Base-by-base conservation (phyloP, 2,113 vertebrate genomes). In the Helogale parvula region DNA sequence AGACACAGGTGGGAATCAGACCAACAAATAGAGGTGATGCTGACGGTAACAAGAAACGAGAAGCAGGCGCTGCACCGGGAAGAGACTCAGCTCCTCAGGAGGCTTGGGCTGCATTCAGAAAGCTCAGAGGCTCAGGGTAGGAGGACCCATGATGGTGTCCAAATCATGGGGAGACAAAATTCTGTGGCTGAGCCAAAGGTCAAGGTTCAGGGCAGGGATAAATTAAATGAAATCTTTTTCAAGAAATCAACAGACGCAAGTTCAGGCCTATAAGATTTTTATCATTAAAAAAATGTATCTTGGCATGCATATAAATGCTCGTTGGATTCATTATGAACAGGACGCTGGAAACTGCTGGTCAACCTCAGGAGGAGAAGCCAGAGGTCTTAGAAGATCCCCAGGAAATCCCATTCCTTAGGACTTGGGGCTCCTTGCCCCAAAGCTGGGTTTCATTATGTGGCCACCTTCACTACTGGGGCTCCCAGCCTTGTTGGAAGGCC, bases 11-110 rank as follows among this genome's bases (percentile, higher is more conserved):
- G 27, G 82, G 50, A n/a, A 54, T 45, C 10, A 38, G 77, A 54
- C 27, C 5, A 5, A 25, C 27, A n/a, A 41, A 17, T 41, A 69
- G 52, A 52, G 50, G 27, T 21, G 27, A 33, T 5, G 2, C 38
- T 0, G 0, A 52, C 21, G 33, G 50, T 52, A 9, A 16, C 76
- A 63, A 50, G 68, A 52, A 23, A 74, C 2, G 54, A 33, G 21
- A 35, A 35, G 35, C 27, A 27, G 31, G 35, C 6, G 16, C 19
- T 60, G 19, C 13, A 6, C 0, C 1, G 7, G 76, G 47, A 57
- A 68, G 76, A 65, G 47, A 13, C 31, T 86, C 60, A 38, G 45
- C 11, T 31, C 35, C 14, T 10, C 12, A 29, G 65, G 50, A 16
- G 33, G 63, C 31, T 54, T 6, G 14, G 14, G 54, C 12, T 13